A percentile compares a stretch with the other conserved stretches of the same genome.
These are phyloP conservation scores for Lutraria rhynchaena DNA, from an alignment of 1,140 invertebrate genomes.

Conservation along the genomic window DNA sequence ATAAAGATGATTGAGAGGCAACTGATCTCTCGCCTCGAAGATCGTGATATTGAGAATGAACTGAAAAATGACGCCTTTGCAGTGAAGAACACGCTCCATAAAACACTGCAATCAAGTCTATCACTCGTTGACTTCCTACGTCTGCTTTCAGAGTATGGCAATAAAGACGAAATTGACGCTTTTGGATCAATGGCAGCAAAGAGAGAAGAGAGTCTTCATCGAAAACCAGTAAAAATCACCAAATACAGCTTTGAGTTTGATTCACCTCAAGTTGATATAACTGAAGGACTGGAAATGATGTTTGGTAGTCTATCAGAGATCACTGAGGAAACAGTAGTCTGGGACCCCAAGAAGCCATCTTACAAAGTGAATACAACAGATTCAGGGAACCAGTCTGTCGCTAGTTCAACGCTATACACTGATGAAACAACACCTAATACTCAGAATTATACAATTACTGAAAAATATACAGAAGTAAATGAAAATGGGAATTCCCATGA, in stretches of 20 bases:
- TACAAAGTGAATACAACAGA: not conserved
- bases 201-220: constrained; percentile 13
- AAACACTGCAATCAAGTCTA: constrained; percentile 21
- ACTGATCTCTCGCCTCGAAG: constrained; percentile 41
- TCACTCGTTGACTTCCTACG: constrained; percentile 34
- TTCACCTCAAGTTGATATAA: not conserved
- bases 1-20: constrained; percentile 23
- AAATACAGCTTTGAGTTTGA: constrained; percentile 30
- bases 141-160: constrained; percentile 52
- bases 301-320: constrained; percentile 52
- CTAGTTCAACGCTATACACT: not conserved
- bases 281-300: constrained; percentile 30
- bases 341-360: constrained; percentile 28
- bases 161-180: constrained; percentile 17
- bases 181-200: constrained; percentile 7
- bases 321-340: constrained; percentile 16
- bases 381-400: not conserved
- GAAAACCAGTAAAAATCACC: not conserved
- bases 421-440: not conserved
- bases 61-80: constrained; percentile 36
- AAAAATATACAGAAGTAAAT: constrained; percentile 20
- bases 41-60: constrained; percentile 18
- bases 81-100: constrained; percentile 43
- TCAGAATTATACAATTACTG: not conserved
- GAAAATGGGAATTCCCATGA: not conserved